phyloP scores from a whole-genome alignment of 1,140 invertebrate genomes.

The Nilaparvata lugens region DNA sequence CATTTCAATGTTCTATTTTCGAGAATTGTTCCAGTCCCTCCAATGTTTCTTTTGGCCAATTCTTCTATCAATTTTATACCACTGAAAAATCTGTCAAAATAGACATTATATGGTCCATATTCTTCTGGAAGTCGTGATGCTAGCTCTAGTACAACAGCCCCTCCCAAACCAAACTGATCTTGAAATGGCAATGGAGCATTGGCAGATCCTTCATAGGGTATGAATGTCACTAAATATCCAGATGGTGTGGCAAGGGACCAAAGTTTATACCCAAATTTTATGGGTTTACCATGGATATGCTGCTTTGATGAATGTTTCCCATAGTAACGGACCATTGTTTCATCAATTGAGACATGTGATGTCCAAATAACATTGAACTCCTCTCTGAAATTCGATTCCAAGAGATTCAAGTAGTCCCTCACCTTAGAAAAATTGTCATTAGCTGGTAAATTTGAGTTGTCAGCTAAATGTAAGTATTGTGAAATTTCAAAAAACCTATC shows the following conservation, averaged over 20 bases:
- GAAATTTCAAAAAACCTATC: conserved; percentile 25
- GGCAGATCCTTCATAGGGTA: too few species aligned
- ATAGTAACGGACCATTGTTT: conserved; percentile 42
- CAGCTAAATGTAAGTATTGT: conserved; percentile 26
- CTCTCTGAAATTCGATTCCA: conserved; percentile 30
- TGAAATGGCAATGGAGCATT: too few species aligned
- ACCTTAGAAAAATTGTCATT: conserved; percentile 32
- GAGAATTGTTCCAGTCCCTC: neutral
- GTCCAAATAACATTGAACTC: conserved; percentile 33
- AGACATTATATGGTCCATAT: conserved; percentile 3
- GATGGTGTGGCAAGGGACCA: conserved; percentile 24
- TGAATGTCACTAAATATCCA: conserved; percentile 7
- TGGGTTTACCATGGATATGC: conserved; percentile 39
- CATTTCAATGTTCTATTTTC: neutral
- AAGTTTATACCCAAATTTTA: conserved; percentile 39
- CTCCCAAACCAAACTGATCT: neutral
- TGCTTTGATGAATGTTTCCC: conserved; percentile 39
- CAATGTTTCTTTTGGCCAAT: neutral
- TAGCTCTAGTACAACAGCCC: conserved; percentile 4
- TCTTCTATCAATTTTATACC: neutral
- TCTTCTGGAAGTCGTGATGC: conserved; percentile 4
- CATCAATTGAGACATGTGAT: conserved; percentile 37
- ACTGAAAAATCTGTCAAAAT: conserved; percentile 12
- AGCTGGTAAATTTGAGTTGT: conserved; percentile 28
- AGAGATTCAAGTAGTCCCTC: conserved; percentile 19